Evolutionary conservation across 2,888 invertebrate genomes (phyloP).

Genomic region (Pomacea canaliculata): DNA sequence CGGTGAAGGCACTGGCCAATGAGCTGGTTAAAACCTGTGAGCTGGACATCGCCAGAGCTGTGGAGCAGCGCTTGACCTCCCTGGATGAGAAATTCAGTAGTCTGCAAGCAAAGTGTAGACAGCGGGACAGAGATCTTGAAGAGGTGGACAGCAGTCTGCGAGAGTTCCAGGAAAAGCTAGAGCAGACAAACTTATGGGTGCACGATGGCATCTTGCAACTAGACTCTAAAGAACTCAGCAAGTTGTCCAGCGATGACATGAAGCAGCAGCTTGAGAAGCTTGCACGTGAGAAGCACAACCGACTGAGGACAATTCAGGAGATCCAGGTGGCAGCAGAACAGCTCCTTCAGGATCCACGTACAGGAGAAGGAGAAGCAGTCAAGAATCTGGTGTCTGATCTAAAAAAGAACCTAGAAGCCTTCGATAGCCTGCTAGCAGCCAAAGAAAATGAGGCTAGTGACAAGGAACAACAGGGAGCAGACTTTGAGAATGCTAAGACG

Average conservation of each 20-base stretch:
- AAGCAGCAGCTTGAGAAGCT: constrained; percentile 75
- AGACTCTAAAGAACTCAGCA: constrained; percentile 77
- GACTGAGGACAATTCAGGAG: constrained; percentile 50
- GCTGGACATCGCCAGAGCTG: constrained; percentile 87
- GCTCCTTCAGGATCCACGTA: constrained; percentile 58
- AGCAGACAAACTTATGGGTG: constrained; percentile 60
- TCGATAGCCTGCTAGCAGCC: constrained; percentile 85
- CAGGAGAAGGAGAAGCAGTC: constrained; percentile 48
- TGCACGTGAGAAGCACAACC: constrained; percentile 46
- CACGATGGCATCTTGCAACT: constrained; percentile 52
- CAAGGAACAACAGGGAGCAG: constrained; percentile 85
- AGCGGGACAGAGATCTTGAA: constrained; percentile 85
- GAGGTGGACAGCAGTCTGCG: constrained; percentile 79
- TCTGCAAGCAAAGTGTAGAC: constrained; percentile 82
- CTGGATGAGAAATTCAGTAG: constrained; percentile 88
- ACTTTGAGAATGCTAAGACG: constrained; percentile 86
- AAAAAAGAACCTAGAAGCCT: constrained; percentile 90
- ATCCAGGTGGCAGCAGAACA: constrained; percentile 55
- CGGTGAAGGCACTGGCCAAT: constrained; percentile 82
- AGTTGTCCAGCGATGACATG: constrained; percentile 75
- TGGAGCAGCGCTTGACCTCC: constrained; percentile 90
- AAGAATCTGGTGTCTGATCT: constrained; percentile 72
- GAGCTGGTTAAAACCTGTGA: constrained; percentile 81
- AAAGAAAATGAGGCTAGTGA: constrained; percentile 86
- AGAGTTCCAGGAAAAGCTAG: constrained; percentile 74